Evolutionary conservation across 2,113 vertebrate species (phyloP).

Genomic region (Pelobates fuscus): DNA sequence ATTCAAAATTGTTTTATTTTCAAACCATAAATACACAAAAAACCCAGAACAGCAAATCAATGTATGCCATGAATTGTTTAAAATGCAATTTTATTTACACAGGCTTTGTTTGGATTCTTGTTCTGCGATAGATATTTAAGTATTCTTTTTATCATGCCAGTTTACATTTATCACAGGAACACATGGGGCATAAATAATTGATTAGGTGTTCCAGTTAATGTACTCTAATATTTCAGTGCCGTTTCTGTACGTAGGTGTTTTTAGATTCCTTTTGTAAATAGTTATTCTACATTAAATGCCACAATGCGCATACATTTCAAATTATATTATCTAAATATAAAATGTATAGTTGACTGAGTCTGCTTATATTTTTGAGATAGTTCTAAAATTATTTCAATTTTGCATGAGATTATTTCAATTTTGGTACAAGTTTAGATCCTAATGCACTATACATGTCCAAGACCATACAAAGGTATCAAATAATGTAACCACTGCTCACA

Average conservation of each 20-base stretch:
- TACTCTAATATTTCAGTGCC: slow-evolving; percentile 15
- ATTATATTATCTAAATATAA: no score
- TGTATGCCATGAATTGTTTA: background rate
- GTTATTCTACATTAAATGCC: background rate
- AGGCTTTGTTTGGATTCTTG: background rate
- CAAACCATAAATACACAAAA: slow-evolving; percentile 16
- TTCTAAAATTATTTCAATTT: no score
- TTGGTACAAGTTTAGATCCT: no score
- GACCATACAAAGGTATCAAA: no score
- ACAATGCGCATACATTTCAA: no score
- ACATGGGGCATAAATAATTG: slow-evolving; percentile 35
- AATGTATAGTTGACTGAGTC: no score
- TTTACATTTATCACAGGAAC: slow-evolving; percentile 32
- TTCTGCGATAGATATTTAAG: slow-evolving; percentile 27
- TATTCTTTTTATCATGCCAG: slow-evolving; percentile 30
- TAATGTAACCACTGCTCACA: no score
- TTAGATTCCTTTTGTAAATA: slow-evolving; percentile 15
- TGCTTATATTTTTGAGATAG: no score
- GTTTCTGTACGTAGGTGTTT: slow-evolving; percentile 19
- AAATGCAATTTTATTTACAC: no score
- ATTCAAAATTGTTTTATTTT: slow-evolving; percentile 37
- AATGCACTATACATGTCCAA: no score
- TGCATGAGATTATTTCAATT: no score
- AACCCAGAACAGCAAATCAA: slow-evolving; percentile 16
- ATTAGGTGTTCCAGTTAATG: slow-evolving; percentile 38